Evolutionary conservation across 2,797 vertebrate species (phyloP), one percentile per base, ranked within the genome.

Genomic region (Toxotes lorentzi): DNA sequence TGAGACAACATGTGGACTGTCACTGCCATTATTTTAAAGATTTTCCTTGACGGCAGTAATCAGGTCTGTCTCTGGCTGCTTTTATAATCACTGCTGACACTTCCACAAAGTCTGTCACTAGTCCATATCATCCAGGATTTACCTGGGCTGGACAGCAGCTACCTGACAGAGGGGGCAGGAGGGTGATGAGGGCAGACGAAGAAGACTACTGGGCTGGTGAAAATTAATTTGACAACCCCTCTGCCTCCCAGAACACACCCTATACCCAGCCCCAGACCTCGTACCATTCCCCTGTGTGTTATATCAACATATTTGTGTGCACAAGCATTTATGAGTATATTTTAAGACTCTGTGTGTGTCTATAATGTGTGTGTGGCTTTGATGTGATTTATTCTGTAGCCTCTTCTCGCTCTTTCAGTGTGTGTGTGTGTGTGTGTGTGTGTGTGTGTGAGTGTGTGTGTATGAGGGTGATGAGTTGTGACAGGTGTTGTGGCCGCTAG

Each of bases 401-500:
- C 24, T 66, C 23, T 16, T 81, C 54, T 79, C 23, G 58, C 7
- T 59, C 34, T 60, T 16, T 50, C 24, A 27, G 43, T 45, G 65
- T 41, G 47, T 47, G 51, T 32, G 50, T 59, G 47, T 62, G 72
- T 68, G 72, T 69, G 43, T 45, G 65, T 41, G 47, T 47, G 51
- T 32, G 50, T 59, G 47, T 62, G 72, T 68, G 72, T 69, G 35
- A 59, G 63, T 73, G 78, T 70, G 89, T 93, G 94, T 58, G 87
- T 86, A 91, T 92, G 94, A 93, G 92, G 89, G 85, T 97, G 96
- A 97, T 97, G 94, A 91, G 88, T 95, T 95, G 92, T 97, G 97
- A 97, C 96, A 97, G 97, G 96, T 96, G 96, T 96, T 97, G 96
- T 95, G 96, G 94, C 95, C 95, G 91, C 94, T 95, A 94, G 92